Conservation (phyloP, 2,113 vertebrate species). For the Leucosticte australis region DNA sequence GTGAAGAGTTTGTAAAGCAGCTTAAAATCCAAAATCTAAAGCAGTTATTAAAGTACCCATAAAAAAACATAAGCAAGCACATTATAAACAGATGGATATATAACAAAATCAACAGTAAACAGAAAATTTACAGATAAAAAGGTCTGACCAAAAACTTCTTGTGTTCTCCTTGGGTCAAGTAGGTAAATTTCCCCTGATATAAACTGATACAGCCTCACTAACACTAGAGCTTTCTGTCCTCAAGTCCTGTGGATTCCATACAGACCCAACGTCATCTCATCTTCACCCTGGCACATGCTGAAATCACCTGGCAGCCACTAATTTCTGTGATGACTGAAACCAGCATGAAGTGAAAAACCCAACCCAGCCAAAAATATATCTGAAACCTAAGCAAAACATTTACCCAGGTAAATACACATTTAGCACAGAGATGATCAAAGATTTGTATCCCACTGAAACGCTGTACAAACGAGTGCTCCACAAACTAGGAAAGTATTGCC, state of each 20-base stretch:
- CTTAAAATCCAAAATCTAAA: not conserved
- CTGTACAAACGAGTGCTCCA: not conserved
- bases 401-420: not conserved
- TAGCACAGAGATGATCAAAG: not conserved
- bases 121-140: not conserved
- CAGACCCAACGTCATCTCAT: rapidly evolving
- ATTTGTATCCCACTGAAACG: not conserved
- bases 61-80: not conserved
- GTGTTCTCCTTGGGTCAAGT: not conserved
- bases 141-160: not conserved
- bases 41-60: not conserved
- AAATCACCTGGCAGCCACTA: not conserved
- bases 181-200: not conserved
- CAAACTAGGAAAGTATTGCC: not conserved
- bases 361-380: not conserved
- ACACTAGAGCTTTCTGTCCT: not conserved
- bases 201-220: not conserved
- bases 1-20: not conserved
- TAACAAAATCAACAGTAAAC: not conserved
- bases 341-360: not conserved
- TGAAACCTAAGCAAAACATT: not conserved
- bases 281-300: not conserved
- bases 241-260: not conserved
- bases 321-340: not conserved
- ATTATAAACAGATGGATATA: not conserved